These are phyloP conservation scores for Odontothrips loti DNA, from an alignment of 2,888 invertebrate genomes.

Conservation along the genomic window DNA sequence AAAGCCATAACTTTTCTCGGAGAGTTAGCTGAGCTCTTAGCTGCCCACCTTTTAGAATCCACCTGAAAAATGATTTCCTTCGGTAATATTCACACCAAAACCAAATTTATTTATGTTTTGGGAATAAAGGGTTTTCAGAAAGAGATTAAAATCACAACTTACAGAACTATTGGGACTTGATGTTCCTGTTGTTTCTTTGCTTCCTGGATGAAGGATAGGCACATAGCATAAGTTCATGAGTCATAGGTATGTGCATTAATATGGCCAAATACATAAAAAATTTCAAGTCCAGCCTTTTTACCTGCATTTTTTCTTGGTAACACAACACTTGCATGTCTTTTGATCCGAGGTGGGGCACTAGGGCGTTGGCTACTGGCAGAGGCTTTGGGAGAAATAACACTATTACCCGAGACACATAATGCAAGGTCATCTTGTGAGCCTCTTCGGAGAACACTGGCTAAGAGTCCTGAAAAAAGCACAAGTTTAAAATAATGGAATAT, in stretches of 20 bases:
- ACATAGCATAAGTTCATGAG: neutral
- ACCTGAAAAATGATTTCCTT: neutral
- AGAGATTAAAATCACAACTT: neutral
- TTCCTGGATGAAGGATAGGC: neutral
- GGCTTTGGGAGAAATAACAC: neutral
- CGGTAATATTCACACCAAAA: neutral
- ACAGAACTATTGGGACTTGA: neutral
- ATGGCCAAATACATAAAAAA: too few species aligned
- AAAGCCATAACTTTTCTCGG: neutral
- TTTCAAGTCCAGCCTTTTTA: neutral
- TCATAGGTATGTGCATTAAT: too few species aligned
- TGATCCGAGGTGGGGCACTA: slow-evolving; percentile 37
- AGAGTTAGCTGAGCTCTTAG: neutral
- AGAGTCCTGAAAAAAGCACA: neutral
- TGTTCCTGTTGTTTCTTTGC: neutral
- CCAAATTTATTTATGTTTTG: neutral
- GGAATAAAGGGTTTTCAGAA: neutral
- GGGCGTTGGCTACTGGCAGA: slow-evolving; percentile 19
- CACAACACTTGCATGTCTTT: slow-evolving; percentile 40
- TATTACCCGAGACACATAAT: slow-evolving; percentile 35
- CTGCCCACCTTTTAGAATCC: slow-evolving; percentile 2
- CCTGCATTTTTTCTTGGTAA: slow-evolving; percentile 28
- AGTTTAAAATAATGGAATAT: neutral
- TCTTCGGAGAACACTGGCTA: slow-evolving; percentile 32
- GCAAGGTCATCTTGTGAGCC: slow-evolving; percentile 39